Percentiles rank a stretch among this genome's conserved stretches.
phyloP scores from a whole-genome alignment of 2,888 invertebrate genomes.

The Orchesellides sinensis region DNA sequence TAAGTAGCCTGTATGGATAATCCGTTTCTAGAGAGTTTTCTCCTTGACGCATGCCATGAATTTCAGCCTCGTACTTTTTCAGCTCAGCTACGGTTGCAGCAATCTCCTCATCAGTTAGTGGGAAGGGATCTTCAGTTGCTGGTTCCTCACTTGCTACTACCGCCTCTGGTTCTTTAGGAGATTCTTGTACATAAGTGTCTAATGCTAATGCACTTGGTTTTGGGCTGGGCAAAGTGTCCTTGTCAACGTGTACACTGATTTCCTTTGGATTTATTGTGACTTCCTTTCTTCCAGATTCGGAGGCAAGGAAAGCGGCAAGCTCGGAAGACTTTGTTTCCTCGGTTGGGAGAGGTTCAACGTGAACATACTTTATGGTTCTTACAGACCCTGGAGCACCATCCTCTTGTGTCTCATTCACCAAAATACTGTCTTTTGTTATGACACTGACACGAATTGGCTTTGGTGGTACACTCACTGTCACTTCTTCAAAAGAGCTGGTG shows the following conservation, averaged over 20 bases:
- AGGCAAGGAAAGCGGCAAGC: slow-evolving; percentile 7
- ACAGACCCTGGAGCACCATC: slow-evolving; percentile 29
- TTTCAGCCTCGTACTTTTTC: slow-evolving; percentile 68
- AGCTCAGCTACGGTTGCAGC: slow-evolving; percentile 70
- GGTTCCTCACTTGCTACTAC: slow-evolving; percentile 4
- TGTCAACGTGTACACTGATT: slow-evolving; percentile 50
- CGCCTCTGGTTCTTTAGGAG: slow-evolving; percentile 3
- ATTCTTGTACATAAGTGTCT: slow-evolving; percentile 41
- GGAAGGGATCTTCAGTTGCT: slow-evolving; percentile 56
- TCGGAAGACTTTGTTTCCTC: not conserved
- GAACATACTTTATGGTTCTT: slow-evolving; percentile 56
- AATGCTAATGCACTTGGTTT: slow-evolving; percentile 28
- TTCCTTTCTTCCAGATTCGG: slow-evolving; percentile 36
- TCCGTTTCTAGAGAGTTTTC: slow-evolving; percentile 71
- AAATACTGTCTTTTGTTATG: slow-evolving; percentile 69
- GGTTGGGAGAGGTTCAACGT: slow-evolving; percentile 47
- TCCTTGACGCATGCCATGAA: slow-evolving; percentile 36
- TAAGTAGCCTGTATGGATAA: slow-evolving; percentile 61
- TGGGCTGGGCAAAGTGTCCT: slow-evolving; percentile 2
- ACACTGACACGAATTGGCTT: slow-evolving; percentile 71
- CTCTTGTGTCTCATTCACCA: slow-evolving; percentile 37
- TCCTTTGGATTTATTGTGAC: slow-evolving; percentile 46
- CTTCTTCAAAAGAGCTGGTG: not conserved
- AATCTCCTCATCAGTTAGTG: slow-evolving; percentile 68
- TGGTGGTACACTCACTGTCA: slow-evolving; percentile 45